Evolutionary conservation across 2,797 vertebrate species (phyloP).

Genomic region (Botia kubotai): DNA sequence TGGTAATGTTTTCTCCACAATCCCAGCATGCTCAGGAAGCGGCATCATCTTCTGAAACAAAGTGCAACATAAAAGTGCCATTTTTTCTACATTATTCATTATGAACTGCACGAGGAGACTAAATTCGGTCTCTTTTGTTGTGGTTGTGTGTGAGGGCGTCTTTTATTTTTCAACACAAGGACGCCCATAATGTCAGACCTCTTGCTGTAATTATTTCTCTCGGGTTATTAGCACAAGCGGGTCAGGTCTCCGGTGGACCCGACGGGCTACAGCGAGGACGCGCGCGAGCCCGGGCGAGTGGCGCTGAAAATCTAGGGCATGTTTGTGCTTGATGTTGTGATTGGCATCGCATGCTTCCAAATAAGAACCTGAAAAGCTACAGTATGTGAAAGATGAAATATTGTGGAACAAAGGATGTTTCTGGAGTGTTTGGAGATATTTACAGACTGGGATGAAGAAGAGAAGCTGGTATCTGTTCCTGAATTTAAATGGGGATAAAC

Average conservation of each 20-base stretch:
- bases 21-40: slow-evolving; percentile 42
- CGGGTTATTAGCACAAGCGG: slow-evolving; percentile 68
- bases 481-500: neutral
- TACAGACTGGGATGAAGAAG: neutral
- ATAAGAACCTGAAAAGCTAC: slow-evolving; percentile 24
- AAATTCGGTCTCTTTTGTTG: slow-evolving; percentile 18
- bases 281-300: slow-evolving; percentile 63
- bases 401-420: slow-evolving; percentile 25
- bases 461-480: neutral
- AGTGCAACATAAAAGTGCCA: slow-evolving; percentile 40
- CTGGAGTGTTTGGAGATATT: slow-evolving; percentile 25
- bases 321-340: slow-evolving; percentile 54
- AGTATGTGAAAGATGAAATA: slow-evolving; percentile 18
- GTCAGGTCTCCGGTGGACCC: slow-evolving; percentile 70
- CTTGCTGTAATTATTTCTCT: slow-evolving; percentile 49
- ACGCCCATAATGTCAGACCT: slow-evolving; percentile 27
- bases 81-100: slow-evolving; percentile 33
- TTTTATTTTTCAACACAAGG: slow-evolving; percentile 35
- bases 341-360: slow-evolving; percentile 34
- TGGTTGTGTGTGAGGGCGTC: slow-evolving; percentile 38
- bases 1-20: slow-evolving; percentile 47
- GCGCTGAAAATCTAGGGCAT: slow-evolving; percentile 72
- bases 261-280: slow-evolving; percentile 64
- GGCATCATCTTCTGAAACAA: slow-evolving; percentile 27
- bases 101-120: slow-evolving; percentile 38